Percentiles rank a stretch among this genome's conserved stretches.
These are phyloP conservation scores for Corythoichthys intestinalis DNA, from an alignment of 2,113 vertebrate species.

Conservation along the genomic window DNA sequence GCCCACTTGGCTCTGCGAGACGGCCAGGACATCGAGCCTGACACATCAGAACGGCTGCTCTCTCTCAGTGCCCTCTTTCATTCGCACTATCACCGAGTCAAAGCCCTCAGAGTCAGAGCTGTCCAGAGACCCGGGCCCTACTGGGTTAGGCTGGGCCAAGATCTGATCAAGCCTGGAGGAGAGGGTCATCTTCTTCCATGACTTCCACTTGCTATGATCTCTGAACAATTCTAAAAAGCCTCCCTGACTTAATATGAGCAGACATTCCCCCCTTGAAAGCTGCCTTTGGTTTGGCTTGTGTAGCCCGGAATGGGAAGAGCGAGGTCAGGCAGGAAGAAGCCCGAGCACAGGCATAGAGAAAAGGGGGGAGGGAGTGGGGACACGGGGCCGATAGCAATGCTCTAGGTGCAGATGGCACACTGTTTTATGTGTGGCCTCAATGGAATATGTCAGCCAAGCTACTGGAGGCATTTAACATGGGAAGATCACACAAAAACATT, in stretches of 20 bases:
- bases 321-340: conserved; percentile 68
- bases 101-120: conserved; percentile 70
- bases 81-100: conserved; percentile 70
- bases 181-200: conserved; percentile 73
- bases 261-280: conserved; percentile 75
- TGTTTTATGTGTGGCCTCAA: conserved; percentile 74
- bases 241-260: conserved; percentile 73
- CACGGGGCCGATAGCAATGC: conserved; percentile 65
- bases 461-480: conserved; percentile 68
- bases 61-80: conserved; percentile 71
- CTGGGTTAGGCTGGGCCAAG: conserved; percentile 75
- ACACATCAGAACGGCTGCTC: conserved; percentile 74
- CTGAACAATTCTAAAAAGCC: conserved; percentile 74
- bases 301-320: conserved; percentile 69
- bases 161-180: conserved; percentile 75
- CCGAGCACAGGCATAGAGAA: conserved; percentile 42
- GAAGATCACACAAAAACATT: conserved; percentile 65
- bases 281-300: conserved; percentile 75
- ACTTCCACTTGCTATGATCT: conserved; percentile 76
- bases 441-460: conserved; percentile 70
- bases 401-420: conserved; percentile 74
- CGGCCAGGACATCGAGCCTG: conserved; percentile 73
- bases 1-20: conserved; percentile 65
- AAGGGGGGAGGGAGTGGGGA: not conserved
- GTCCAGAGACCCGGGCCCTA: conserved; percentile 70